Base-by-base conservation (phyloP, 2,113 vertebrate species). In the Micromys minutus region DNA sequence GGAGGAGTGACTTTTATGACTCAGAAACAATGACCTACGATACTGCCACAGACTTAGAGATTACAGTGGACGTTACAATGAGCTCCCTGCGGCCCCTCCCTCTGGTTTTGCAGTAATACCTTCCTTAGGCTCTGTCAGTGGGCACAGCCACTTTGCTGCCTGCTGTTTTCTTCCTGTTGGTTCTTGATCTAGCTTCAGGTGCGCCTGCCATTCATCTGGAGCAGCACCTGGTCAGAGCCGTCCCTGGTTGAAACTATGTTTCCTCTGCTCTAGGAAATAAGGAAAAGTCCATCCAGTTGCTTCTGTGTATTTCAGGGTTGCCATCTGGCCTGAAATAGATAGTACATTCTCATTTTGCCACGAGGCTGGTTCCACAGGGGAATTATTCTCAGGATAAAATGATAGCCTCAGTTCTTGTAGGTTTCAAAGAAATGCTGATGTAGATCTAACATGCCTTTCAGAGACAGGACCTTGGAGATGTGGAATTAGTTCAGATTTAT, bases 121-220 rank as follows among this genome's bases (percentile, higher is more conserved):
- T 84, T 52, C 36, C 1, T 42, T 39, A 3, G 29, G 63, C 42
- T 19, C 63, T 89, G 26, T 95, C 93, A 90, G 61, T 22, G 84
- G 61, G 57, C 88, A 81, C 77, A 11, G 12, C 45, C 61, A 29
- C 67, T 94, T 61, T 50, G 63, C 69, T 69, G 93, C 15, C 36
- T 45, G 67, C 86, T 96, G 71, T 87, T 86, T 57, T 92, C 89
- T 95, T 89, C 61, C 31, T 61, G 4, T 1, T 0, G 2, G 59
- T 7, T 0, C 0, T 31, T 63, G 16, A 0, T 24, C 22, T 77
- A 26, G 0, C 1, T 45, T 94, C 67, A 74, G 7, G 36, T 21
- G 2, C 21, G 8, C 4, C 34, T 15, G 39, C 17, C 47, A 50
- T 0, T 0, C 1, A 0, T 0, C 34, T 24, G 47, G 34, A 75